These are phyloP conservation scores for Volucella inanis DNA, from an alignment of 2,888 invertebrate genomes.

Conservation along the genomic window DNA sequence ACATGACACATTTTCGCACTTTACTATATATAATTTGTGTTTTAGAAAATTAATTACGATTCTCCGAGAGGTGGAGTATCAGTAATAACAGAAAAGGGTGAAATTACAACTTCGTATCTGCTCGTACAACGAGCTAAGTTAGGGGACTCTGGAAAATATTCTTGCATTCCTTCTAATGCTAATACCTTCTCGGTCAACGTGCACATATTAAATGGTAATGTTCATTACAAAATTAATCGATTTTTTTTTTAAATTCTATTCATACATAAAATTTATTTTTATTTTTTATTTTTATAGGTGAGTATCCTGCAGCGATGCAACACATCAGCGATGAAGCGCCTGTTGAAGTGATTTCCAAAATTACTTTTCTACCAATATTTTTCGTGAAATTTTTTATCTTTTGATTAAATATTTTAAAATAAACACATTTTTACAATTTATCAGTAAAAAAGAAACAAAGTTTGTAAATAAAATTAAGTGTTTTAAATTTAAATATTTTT, in stretches of 20 bases:
- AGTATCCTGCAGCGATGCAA: conserved; percentile 71
- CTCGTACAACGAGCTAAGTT: conserved; percentile 89
- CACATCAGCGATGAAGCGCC: conserved; percentile 66
- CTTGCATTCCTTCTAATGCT: conserved; percentile 92
- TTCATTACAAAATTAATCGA: background rate
- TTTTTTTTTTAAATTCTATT: background rate
- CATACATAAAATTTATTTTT: background rate
- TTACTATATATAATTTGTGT: background rate
- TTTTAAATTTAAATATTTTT: too few species aligned
- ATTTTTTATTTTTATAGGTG: conserved; percentile 39
- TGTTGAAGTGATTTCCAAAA: conserved; percentile 42
- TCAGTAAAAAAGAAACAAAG: too few species aligned
- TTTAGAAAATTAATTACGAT: conserved; percentile 92
- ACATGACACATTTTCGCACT: background rate
- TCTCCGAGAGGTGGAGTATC: conserved; percentile 92
- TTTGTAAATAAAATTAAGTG: too few species aligned
- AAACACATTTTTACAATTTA: background rate
- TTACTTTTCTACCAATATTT: conserved; percentile 50
- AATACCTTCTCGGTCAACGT: conserved; percentile 91
- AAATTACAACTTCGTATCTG: conserved; percentile 91
- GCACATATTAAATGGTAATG: conserved; percentile 91
- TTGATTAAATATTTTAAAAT: conserved; percentile 1
- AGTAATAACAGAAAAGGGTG: conserved; percentile 92
- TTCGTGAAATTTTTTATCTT: conserved; percentile 35
- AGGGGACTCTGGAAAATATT: conserved; percentile 91